Conservation (phyloP, 1,140 invertebrate species). For the Macrobrachium rosenbergii region DNA sequence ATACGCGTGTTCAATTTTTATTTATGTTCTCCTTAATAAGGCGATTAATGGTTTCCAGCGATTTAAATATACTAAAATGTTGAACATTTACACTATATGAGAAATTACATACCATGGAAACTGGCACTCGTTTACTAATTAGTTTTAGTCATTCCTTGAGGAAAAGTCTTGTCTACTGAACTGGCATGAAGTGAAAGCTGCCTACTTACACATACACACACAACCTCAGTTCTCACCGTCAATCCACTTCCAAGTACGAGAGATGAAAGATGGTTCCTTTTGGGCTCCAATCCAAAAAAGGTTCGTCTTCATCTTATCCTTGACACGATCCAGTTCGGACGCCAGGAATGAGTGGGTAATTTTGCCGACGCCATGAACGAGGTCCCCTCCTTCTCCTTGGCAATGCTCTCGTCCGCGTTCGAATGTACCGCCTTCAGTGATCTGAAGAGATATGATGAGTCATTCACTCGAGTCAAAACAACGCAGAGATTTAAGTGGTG, state of each 20-base stretch:
- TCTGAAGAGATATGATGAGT: constrained; percentile 70
- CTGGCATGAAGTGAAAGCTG: neutral
- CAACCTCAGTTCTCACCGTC: constrained; percentile 78
- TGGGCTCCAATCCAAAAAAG: constrained; percentile 92
- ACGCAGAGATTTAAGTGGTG: neutral
- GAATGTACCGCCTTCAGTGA: constrained; percentile 84
- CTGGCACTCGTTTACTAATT: too few relatives aligned
- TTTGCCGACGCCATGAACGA: constrained; percentile 82
- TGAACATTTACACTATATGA: too few relatives aligned
- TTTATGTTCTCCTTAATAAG: too few relatives aligned
- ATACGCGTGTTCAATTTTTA: too few relatives aligned
- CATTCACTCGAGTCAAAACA: neutral
- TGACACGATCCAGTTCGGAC: constrained; percentile 82
- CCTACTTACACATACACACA: neutral
- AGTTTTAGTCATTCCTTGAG: neutral
- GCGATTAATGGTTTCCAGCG: too few relatives aligned
- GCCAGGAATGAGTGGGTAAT: constrained; percentile 81
- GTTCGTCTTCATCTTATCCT: constrained; percentile 83
- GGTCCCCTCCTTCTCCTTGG: constrained; percentile 76
- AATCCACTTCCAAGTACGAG: constrained; percentile 90
- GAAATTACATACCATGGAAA: too few relatives aligned
- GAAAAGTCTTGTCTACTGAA: neutral
- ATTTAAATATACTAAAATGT: too few relatives aligned
- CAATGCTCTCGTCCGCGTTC: constrained; percentile 83
- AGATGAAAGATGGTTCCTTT: constrained; percentile 85